phyloP scores from a whole-genome alignment of 2,113 vertebrate genomes.

The Phyllostomus discolor region DNA sequence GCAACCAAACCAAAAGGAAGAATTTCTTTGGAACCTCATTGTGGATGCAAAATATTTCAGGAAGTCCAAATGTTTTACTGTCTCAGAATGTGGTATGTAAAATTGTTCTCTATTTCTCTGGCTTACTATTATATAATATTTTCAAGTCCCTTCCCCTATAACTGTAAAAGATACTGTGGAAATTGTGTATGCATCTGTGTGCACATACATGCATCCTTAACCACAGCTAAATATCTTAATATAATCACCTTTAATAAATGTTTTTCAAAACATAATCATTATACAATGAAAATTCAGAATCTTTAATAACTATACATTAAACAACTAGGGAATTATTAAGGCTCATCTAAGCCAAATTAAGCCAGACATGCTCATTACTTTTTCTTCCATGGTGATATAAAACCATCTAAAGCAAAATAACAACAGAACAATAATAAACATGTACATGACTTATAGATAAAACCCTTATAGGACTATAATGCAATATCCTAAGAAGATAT shows the following conservation, averaged over 20 bases:
- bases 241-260: background rate
- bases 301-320: background rate
- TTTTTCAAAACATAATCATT: constrained; percentile 13
- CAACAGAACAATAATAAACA: background rate
- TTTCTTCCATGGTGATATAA: background rate
- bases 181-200: background rate
- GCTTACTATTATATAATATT: background rate
- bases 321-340: background rate
- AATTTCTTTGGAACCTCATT: background rate
- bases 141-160: background rate
- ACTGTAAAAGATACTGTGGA: background rate
- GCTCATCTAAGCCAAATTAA: background rate
- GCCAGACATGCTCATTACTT: background rate
- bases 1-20: background rate
- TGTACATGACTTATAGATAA: background rate
- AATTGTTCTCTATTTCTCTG: background rate
- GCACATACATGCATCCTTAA: background rate
- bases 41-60: background rate
- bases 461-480: background rate
- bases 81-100: background rate
- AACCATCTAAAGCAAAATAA: background rate
- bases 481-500: background rate
- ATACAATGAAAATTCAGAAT: background rate
- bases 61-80: background rate
- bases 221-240: background rate